phyloP scores from a whole-genome alignment of 2,888 invertebrate species.

The Drosophila hawaiiensis region DNA sequence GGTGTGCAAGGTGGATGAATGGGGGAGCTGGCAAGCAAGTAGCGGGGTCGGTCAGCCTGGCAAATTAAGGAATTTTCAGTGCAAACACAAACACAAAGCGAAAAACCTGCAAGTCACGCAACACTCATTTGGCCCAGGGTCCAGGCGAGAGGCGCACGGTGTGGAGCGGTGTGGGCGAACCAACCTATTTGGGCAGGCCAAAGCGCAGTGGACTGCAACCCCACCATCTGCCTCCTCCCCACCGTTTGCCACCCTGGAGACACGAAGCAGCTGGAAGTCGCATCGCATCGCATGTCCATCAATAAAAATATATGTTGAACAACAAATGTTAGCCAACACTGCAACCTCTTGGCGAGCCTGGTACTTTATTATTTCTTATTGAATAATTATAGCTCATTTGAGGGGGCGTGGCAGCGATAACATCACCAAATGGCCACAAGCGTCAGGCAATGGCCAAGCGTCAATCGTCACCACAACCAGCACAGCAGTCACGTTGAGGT shows the following conservation, averaged over 20 bases:
- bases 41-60: constrained; percentile 44
- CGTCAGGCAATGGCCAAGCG: constrained; percentile 41
- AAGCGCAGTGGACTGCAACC: constrained; percentile 4
- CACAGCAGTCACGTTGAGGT: constrained; percentile 1
- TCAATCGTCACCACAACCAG: constrained; percentile 49
- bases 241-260: background rate
- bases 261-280: constrained; percentile 40
- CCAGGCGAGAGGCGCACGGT: constrained; percentile 7
- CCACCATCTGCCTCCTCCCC: background rate
- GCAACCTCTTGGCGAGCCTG: constrained; percentile 22
- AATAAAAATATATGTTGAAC: constrained; percentile 59
- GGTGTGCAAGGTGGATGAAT: background rate
- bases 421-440: constrained; percentile 56
- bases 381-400: constrained; percentile 84
- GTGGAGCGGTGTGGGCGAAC: background rate
- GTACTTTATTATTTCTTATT: constrained; percentile 83
- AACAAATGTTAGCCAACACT: constrained; percentile 26
- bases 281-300: constrained; percentile 66
- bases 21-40: background rate
- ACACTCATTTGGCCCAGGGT: constrained; percentile 72
- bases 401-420: constrained; percentile 62
- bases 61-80: constrained; percentile 78
- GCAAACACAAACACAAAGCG: constrained; percentile 61
- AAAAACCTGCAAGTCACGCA: constrained; percentile 82
- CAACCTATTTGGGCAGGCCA: background rate